phyloP scores from a whole-genome alignment of 64 coral and sea anemone genomes.

The Actinia tenebrosa region DNA sequence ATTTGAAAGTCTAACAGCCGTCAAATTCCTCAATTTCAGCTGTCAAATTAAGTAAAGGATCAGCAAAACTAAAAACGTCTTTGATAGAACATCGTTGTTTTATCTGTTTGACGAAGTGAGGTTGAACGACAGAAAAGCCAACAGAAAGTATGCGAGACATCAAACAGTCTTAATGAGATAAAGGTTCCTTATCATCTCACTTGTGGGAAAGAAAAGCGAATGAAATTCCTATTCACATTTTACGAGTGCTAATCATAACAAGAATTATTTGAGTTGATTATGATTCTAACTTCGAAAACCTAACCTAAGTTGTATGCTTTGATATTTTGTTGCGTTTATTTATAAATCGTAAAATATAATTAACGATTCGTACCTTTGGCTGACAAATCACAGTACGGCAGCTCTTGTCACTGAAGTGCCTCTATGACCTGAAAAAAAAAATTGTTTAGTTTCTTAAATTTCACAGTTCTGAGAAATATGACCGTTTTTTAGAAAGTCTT shows the following conservation, averaged over 20 bases:
- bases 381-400: background rate
- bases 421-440: background rate
- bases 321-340: too few species aligned
- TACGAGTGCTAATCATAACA: background rate
- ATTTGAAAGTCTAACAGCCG: slow-evolving; percentile 1
- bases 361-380: background rate
- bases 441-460: background rate
- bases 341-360: too few species aligned
- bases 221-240: background rate
- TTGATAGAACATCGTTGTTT: background rate
- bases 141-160: background rate
- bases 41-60: slow-evolving; percentile 3
- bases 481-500: background rate
- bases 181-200: background rate
- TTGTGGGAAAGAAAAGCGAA: background rate
- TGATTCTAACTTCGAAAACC: background rate
- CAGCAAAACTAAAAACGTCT: background rate
- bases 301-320: background rate
- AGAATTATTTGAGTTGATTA: background rate
- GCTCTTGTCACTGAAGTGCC: background rate
- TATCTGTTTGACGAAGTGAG: background rate
- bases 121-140: background rate
- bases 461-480: background rate
- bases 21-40: slow-evolving; percentile 3
- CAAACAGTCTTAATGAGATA: slow-evolving; percentile 16